phyloP scores from a whole-genome alignment of 2,888 invertebrate genomes.

The Serripes groenlandicus region DNA sequence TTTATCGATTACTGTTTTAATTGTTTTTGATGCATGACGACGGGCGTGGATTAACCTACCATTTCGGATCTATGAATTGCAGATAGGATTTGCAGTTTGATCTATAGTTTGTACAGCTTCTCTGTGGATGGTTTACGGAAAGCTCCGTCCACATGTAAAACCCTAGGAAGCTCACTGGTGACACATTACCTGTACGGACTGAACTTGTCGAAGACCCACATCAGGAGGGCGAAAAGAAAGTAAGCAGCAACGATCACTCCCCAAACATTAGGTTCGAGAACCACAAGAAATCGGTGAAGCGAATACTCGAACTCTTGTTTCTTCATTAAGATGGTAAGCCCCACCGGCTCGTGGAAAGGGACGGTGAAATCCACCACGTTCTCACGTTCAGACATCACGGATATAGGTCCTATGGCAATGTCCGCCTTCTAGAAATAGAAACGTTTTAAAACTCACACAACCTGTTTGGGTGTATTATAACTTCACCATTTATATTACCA shows the following conservation, averaged over 20 bases:
- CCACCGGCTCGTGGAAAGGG: slow-evolving; percentile 98
- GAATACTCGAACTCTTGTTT: slow-evolving; percentile 95
- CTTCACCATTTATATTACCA: no score
- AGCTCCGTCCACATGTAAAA: no score
- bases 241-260: slow-evolving; percentile 91
- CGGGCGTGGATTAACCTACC: no score
- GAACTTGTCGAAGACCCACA: slow-evolving; percentile 99
- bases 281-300: slow-evolving; percentile 98
- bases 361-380: slow-evolving; percentile 98
- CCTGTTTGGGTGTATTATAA: no score
- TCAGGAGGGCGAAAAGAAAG: slow-evolving; percentile 89
- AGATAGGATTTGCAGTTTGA: no score
- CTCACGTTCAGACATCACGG: slow-evolving; percentile 97
- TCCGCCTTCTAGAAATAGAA: slow-evolving; percentile 93
- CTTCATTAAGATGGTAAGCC: slow-evolving; percentile 98
- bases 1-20: no score
- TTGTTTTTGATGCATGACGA: no score
- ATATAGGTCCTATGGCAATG: slow-evolving; percentile 96
- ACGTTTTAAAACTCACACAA: no score
- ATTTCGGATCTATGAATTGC: no score
- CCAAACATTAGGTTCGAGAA: slow-evolving; percentile 98
- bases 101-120: no score
- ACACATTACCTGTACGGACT: slow-evolving; percentile 92
- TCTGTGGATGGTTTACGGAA: no score
- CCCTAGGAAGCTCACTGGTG: no score